Evolutionary conservation across 1,140 invertebrate genomes (phyloP), one percentile per base, ranked within the genome.

Genomic region (Formica selysi): DNA sequence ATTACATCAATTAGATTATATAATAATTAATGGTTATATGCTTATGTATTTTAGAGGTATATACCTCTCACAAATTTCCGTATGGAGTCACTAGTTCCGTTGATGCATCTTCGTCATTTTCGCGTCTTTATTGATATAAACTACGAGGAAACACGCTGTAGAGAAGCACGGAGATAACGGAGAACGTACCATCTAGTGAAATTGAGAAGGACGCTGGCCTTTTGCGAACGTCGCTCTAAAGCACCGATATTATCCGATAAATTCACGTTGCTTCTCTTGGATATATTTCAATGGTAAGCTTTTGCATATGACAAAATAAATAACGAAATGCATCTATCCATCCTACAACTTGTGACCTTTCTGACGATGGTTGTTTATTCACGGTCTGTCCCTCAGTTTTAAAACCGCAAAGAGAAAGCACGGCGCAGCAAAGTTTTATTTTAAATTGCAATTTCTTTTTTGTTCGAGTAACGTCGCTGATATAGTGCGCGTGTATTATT

Each of bases 251-350:
- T 51, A 32, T 79, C 10, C 41, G 26, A 78, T 78, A 57, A 78
- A 51, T 65, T 61, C 67, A n/a, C 41, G 41, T 6, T 38, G 16
- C 13, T 26, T 22, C n/a, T 65, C 41, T n/a, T 44, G 26, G 65
- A 67, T 78, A 48, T 48, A 51, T 29, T 36, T 79, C n/a, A 51
- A 6, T 26, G 29, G 10, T 62, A 44, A 44, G 8, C 29, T 16
- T 36, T 79, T n/a, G 48, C 48, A 51, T 79, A 68, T 16, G 22
- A 29, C 26, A 79, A 79, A 13, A 79, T 68, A 29, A 51, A 61
- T 57, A 22, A 22, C 1, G 19, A 65, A 36, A n/a, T 48, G 62
- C 57, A 76, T 44, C 62, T 54, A 79, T 67, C 32, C 57, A 44
- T 64, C 36, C 36, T 59, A 59, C 38, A 26, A 7, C 57, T 48